Base-by-base conservation (phyloP, 2,888 invertebrate genomes). In the Chymomyza amoena region DNA sequence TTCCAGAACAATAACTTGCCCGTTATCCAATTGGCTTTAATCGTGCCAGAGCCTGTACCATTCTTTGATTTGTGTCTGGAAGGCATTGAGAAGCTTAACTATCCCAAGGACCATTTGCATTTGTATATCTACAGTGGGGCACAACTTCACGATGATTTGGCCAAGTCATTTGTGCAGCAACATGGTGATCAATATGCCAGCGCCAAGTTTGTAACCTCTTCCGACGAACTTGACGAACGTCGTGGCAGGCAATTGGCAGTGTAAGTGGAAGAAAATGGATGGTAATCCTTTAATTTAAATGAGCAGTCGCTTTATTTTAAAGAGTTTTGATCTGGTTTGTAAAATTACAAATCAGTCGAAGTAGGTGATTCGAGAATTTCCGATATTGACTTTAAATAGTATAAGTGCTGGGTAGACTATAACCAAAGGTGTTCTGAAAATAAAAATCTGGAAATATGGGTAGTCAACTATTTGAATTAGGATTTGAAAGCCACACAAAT, bases 31-130 rank as follows among this genome's bases (percentile, higher is more conserved):
- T 78, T 98, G 75, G 95, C 95, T 0, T 87, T 99, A 0, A 98
- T 98, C 90, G 93, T 98, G 60, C 96, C 96, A 84, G 94, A 94
- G 83, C 94, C 98, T 0, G 98, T 97, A 18, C 99, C 99, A 7
- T 99, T 99, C 91, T 92, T 99, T 67, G 96, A 96, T 90, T 97
- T 98, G 89, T 97, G 96, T 90, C 93, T 99, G 18, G 91, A 94
- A 4, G 94, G 94, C 89, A 92, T 99, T 10, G 84, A 93, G n/a
- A 91, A 93, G 0, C 93, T 97, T 52, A 93, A 95, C 66, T 99
- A 99, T 92, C 99, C 99, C 0, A 98, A 98, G 90, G 92, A 95
- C 0, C 95, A 94, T 80, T 94, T 99, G 28, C 95, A 97, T 92
- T 91, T 99, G 4, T 95, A 96, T 78, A 90, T 99, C 69, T 96